A percentile compares a stretch with the other conserved stretches of the same genome.
These are phyloP conservation scores for Mythimna loreyi DNA, from an alignment of 2,888 invertebrate genomes.

Conservation along the genomic window DNA sequence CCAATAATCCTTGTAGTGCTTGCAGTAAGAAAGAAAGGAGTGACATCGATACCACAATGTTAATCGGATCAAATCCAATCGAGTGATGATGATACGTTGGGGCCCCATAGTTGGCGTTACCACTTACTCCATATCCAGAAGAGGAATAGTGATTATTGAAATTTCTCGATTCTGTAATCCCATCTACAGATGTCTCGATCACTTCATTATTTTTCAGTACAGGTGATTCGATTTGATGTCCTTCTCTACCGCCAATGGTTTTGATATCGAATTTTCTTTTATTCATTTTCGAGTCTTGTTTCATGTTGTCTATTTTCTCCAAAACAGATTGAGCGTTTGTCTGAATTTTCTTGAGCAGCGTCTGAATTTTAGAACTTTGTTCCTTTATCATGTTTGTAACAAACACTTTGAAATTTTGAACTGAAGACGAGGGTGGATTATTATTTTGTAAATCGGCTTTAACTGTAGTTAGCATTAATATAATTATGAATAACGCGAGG, in stretches of 20 bases:
- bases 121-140: conserved; percentile 81
- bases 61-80: conserved; percentile 89
- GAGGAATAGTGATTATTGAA: conserved; percentile 78
- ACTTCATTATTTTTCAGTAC: conserved; percentile 67
- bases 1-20: conserved; percentile 84
- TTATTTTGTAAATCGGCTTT: conserved; percentile 75
- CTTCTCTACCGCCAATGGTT: conserved; percentile 55
- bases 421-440: conserved; percentile 66
- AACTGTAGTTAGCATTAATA: conserved; percentile 75
- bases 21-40: conserved; percentile 86
- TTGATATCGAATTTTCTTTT: conserved; percentile 52
- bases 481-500: conserved; percentile 74
- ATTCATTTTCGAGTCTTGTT: conserved; percentile 67
- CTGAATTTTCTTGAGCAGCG: conserved; percentile 82
- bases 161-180: conserved; percentile 73
- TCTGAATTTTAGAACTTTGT: conserved; percentile 83
- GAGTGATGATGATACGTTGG: conserved; percentile 87
- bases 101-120: conserved; percentile 75
- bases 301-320: conserved; percentile 79
- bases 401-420: conserved; percentile 80
- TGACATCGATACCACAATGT: conserved; percentile 87
- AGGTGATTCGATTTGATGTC: conserved; percentile 81
- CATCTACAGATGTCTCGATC: conserved; percentile 59
- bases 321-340: conserved; percentile 82
- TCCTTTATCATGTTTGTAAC: conserved; percentile 82